Evolutionary conservation across 2,888 invertebrate species (phyloP), one percentile per base, ranked within the genome.

Genomic region (Caenorhabditis sinica): DNA sequence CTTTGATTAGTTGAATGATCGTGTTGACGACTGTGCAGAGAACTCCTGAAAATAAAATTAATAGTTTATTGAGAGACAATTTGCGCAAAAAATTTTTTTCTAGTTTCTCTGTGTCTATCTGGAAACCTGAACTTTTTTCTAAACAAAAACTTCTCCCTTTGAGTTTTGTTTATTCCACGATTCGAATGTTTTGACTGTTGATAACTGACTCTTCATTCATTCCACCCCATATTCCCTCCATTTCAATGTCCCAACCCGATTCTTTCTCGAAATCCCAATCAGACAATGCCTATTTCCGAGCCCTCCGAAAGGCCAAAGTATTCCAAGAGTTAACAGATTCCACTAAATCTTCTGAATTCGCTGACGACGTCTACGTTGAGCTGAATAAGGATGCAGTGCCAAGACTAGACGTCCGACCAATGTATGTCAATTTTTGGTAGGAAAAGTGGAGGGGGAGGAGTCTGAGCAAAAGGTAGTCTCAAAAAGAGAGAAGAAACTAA

Each of bases 321-420:
- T 79, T 71, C 40, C 77, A 79, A 61, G 28, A 53, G 40, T 56
- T 79, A 6, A 79, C 77, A 25, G 77, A 79, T 69, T 53, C 77
- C 0, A 30, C 30, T 0, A 20, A 20, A 20, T 28, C 49, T 20
- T 6, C 56, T 23, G 68, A 58, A 28, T 45, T 36, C 40, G 58
- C 28, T 8, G 69, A 66, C 40, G 60, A 69, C n/a, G 76, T 58
- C 28, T 66, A 58, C 13, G 53, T 66, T 45, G 63, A 63, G n/a
- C 23, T 40, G 25, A 56, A 66, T 20, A 49, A 51, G 23, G 66
- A 53, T 20, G 66, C 40, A 11, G 45, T 8, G 5, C 20, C 49
- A 11, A n/a, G 20, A 49, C 49, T 43, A 23, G 75, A 49, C 40
- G 51, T 53, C 51, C 40, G 40, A 9, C 53, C 65, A 65, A 66